Conservation (phyloP, 2,113 vertebrate genomes). For the Noctilio leporinus region DNA sequence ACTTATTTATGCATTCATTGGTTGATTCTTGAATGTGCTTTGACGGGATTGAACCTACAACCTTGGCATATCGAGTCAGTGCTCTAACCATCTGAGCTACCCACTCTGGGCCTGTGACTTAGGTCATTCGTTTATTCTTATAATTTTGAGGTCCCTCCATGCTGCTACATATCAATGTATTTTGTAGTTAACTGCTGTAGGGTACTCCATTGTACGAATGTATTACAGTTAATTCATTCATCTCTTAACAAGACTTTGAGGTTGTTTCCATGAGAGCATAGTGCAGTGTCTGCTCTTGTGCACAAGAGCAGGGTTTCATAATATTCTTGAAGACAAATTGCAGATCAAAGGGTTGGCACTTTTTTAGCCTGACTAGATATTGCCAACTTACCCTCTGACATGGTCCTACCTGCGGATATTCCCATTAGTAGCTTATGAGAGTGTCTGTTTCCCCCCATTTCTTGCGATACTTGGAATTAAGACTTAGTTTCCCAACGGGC, state of each 20-base stretch:
- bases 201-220: not conserved
- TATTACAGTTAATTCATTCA: not conserved
- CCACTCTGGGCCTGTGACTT: no score
- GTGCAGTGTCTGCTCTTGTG: not conserved
- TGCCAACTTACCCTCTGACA: not conserved
- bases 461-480: not conserved
- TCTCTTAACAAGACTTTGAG: not conserved
- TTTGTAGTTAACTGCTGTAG: not conserved
- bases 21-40: no score
- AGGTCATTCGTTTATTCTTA: not conserved
- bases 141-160: not conserved
- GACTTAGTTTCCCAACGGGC: not conserved
- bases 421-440: not conserved
- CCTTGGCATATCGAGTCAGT: no score
- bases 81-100: no score
- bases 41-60: no score
- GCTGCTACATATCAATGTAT: not conserved
- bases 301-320: not conserved
- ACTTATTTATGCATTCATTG: no score
- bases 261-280: not conserved
- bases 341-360: not conserved
- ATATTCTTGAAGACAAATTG: not conserved
- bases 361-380: not conserved
- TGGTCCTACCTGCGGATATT: not conserved
- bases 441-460: not conserved